phyloP scores from a whole-genome alignment of 2,113 vertebrate genomes.

The zebrafish (Danio rerio) region GRCz12tu NC_133184.1:33696001-33696500 shows the following conservation, averaged over 20 bases:
- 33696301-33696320: conserved; percentile 6
- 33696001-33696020: background rate
- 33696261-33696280: background rate
- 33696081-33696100: background rate
- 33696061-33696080: background rate
- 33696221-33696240: background rate
- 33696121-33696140: background rate
- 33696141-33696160: background rate
- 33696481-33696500: background rate
- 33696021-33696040: background rate
- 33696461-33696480: background rate
- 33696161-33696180: background rate
- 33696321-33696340: conserved; percentile 5
- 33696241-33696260: background rate
- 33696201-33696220: background rate
- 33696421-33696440: background rate
- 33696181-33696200: background rate
- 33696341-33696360: background rate
- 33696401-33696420: background rate
- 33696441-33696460: background rate
- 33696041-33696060: background rate
- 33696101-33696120: background rate
- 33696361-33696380: background rate
- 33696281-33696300: background rate
- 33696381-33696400: background rate